phyloP scores from a whole-genome alignment of 1,140 invertebrate genomes.

The Pseudomyrmex dendroicus region DNA sequence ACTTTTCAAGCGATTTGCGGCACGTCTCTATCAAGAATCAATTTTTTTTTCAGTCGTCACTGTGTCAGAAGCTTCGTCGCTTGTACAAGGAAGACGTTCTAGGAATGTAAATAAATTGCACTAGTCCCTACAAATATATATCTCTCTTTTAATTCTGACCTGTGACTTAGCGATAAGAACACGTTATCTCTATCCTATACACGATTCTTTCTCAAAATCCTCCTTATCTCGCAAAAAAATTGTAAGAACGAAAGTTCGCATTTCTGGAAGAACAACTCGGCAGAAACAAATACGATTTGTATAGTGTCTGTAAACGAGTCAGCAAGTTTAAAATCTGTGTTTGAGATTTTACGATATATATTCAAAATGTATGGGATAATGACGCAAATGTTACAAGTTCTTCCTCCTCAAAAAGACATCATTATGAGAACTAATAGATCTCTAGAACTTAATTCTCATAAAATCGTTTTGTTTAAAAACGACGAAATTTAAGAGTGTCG shows the following conservation, averaged over 20 bases:
- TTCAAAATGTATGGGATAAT: no score
- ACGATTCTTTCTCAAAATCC: not conserved
- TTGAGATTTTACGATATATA: not conserved
- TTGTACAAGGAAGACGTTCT: constrained; percentile 62
- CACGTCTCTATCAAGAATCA: not conserved
- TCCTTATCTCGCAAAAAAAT: not conserved
- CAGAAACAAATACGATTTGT: not conserved
- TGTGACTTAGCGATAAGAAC: constrained; percentile 36
- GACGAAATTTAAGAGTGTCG: constrained; percentile 60
- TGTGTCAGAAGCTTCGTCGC: constrained; percentile 2
- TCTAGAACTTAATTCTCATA: no score
- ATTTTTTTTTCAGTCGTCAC: not conserved
- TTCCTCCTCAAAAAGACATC: no score
- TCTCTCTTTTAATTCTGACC: constrained; percentile 2
- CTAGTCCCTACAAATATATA: constrained; percentile 53
- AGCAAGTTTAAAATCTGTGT: not conserved
- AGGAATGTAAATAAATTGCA: constrained; percentile 71
- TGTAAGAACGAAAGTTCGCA: not conserved
- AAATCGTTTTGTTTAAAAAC: not conserved
- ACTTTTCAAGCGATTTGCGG: constrained; percentile 4
- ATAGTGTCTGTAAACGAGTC: not conserved
- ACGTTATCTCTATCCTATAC: not conserved
- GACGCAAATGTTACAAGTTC: no score
- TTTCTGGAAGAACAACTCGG: constrained; percentile 6
- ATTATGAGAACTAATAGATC: no score